Evolutionary conservation across 2,888 invertebrate species (phyloP).

Genomic region (Hetaerina titia): DNA sequence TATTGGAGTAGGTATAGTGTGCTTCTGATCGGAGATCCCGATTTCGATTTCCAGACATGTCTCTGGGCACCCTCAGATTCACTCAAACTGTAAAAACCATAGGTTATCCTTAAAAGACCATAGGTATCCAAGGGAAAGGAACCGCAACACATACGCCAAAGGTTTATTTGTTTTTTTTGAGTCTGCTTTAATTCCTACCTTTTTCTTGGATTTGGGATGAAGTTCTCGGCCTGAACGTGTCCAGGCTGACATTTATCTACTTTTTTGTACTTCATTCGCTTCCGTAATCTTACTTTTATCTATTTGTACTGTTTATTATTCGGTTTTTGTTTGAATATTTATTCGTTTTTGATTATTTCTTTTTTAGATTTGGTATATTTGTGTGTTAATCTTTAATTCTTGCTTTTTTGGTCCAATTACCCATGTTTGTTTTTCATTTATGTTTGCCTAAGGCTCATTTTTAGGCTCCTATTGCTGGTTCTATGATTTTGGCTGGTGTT

Average conservation of each 20-base stretch:
- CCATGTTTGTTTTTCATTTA: slow-evolving; percentile 85
- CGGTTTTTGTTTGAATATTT: slow-evolving; percentile 78
- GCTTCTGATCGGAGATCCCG: no score
- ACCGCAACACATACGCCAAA: slow-evolving; percentile 73
- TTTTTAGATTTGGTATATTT: slow-evolving; percentile 75
- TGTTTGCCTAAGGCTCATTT: slow-evolving; percentile 88
- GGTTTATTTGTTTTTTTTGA: slow-evolving; percentile 86
- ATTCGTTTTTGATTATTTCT: slow-evolving; percentile 77
- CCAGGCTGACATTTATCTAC: slow-evolving; percentile 83
- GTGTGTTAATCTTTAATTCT: slow-evolving; percentile 80
- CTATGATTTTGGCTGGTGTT: slow-evolving; percentile 87
- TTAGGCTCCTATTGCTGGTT: slow-evolving; percentile 85
- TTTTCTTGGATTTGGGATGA: slow-evolving; percentile 84
- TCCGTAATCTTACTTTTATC: slow-evolving; percentile 83
- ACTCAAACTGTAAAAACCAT: no score
- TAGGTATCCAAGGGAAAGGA: no score
- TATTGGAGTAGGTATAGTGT: no score
- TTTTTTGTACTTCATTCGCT: slow-evolving; percentile 85
- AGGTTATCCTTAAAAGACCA: no score
- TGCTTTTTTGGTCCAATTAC: slow-evolving; percentile 86
- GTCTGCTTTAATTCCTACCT: slow-evolving; percentile 82
- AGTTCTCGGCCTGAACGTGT: slow-evolving; percentile 85
- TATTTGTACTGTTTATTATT: slow-evolving; percentile 79
- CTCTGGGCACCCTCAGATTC: no score
- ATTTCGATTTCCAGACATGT: no score